phyloP scores from a whole-genome alignment of 1,140 invertebrate genomes.

The Anagrus nilaparvatae region DNA sequence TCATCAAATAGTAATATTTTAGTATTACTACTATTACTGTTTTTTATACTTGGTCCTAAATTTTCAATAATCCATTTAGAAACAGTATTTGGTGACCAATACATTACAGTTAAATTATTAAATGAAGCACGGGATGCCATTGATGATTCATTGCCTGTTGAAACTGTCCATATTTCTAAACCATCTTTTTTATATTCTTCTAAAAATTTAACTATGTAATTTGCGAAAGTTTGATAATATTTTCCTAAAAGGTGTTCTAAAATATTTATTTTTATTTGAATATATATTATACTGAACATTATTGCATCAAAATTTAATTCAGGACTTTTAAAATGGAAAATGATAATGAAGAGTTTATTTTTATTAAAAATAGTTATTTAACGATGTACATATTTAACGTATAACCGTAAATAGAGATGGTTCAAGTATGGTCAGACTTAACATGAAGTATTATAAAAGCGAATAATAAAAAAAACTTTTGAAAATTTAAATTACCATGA shows the following conservation, averaged over 20 bases:
- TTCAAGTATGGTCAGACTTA: no score
- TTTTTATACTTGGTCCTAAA: conserved; percentile 56
- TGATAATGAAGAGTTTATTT: no score
- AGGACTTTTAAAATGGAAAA: no score
- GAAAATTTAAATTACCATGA: no score
- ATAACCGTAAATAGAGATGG: no score
- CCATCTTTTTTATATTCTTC: conserved; percentile 42
- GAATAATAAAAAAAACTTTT: no score
- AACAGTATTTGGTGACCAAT: conserved; percentile 20
- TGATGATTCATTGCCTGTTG: conserved; percentile 56
- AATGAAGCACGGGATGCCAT: conserved; percentile 55
- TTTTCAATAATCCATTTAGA: conserved; percentile 54
- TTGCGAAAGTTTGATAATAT: conserved; percentile 69
- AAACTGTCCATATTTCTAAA: conserved; percentile 51
- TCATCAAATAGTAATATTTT: conserved; percentile 65
- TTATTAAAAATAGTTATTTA: no score
- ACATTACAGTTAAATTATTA: conserved; percentile 24
- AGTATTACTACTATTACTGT: conserved; percentile 46
- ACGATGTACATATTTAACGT: no score
- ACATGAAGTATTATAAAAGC: no score
- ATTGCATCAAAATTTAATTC: no score
- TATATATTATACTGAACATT: no score
- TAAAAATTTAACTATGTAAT: conserved; percentile 67
- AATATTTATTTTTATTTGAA: no score
- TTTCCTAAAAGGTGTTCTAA: conserved; percentile 48